phyloP scores from a whole-genome alignment of 2,797 vertebrate species.

The Urocyon cinereoargenteus region DNA sequence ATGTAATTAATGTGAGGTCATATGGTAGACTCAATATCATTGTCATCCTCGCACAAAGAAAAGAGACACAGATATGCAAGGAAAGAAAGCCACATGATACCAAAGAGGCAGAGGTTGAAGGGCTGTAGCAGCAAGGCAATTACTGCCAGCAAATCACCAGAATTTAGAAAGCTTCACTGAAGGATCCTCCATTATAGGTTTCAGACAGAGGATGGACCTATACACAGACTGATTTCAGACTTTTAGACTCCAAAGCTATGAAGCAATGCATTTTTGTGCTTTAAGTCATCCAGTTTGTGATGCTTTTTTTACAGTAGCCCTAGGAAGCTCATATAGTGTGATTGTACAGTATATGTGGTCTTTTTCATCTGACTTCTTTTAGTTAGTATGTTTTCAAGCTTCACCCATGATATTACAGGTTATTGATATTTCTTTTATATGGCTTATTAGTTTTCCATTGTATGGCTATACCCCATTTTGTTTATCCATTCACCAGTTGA shows the following conservation, averaged over 20 bases:
- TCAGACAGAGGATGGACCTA: not conserved
- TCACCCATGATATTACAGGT: not conserved
- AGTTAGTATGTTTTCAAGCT: not conserved
- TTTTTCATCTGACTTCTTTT: not conserved
- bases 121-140: not conserved
- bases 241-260: not conserved
- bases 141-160: not conserved
- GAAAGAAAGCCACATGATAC: not conserved
- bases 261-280: not conserved
- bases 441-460: not conserved
- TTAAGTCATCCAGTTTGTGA: not conserved
- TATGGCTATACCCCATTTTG: not conserved
- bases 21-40: not conserved
- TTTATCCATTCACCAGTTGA: not conserved
- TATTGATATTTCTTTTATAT: not conserved
- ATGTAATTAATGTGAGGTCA: not conserved
- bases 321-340: not conserved
- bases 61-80: not conserved
- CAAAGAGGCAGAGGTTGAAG: not conserved
- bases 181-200: not conserved
- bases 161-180: not conserved
- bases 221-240: not conserved
- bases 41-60: not conserved
- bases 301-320: not conserved
- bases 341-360: not conserved